These are phyloP conservation scores for Monopis laevigella DNA, from an alignment of 2,888 invertebrate species.

Conservation along the genomic window DNA sequence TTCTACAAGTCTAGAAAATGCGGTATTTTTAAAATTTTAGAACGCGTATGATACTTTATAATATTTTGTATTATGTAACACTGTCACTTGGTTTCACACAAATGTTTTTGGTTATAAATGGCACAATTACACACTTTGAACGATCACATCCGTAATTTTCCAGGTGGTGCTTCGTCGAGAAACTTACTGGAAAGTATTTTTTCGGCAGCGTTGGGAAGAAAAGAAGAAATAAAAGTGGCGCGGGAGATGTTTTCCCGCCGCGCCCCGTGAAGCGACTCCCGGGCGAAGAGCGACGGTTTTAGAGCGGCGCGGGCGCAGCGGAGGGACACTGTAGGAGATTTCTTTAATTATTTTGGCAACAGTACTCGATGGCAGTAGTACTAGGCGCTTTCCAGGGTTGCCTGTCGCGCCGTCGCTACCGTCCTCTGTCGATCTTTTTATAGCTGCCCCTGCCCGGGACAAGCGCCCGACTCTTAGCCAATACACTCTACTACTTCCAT, in stretches of 20 bases:
- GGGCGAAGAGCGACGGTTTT: constrained; percentile 68
- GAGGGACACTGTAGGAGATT: constrained; percentile 72
- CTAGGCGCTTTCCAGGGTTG: constrained; percentile 65
- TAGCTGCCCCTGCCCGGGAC: constrained; percentile 62
- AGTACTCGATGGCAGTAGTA: constrained; percentile 65
- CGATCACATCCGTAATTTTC: constrained; percentile 41
- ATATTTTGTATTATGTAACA: constrained; percentile 58
- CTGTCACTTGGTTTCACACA: constrained; percentile 51
- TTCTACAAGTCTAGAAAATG: constrained; percentile 61
- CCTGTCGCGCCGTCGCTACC: constrained; percentile 58
- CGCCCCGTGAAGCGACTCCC: constrained; percentile 66
- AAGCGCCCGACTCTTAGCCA: constrained; percentile 31
- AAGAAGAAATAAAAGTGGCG: constrained; percentile 67
- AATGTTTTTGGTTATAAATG: constrained; percentile 31
- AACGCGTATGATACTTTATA: constrained; percentile 32
- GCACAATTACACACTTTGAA: constrained; percentile 42
- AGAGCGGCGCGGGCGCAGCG: constrained; percentile 70
- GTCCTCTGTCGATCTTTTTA: constrained; percentile 65
- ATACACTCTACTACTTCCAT: constrained; percentile 1
- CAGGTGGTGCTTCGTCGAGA: constrained; percentile 25
- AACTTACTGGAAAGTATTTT: constrained; percentile 60
- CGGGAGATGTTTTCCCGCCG: constrained; percentile 68
- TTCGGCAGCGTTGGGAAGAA: constrained; percentile 66
- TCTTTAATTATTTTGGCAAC: constrained; percentile 84
- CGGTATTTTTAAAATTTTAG: constrained; percentile 66